phyloP scores from a whole-genome alignment of 2,888 invertebrate genomes.

The Lasioglossum zephyrum region DNA sequence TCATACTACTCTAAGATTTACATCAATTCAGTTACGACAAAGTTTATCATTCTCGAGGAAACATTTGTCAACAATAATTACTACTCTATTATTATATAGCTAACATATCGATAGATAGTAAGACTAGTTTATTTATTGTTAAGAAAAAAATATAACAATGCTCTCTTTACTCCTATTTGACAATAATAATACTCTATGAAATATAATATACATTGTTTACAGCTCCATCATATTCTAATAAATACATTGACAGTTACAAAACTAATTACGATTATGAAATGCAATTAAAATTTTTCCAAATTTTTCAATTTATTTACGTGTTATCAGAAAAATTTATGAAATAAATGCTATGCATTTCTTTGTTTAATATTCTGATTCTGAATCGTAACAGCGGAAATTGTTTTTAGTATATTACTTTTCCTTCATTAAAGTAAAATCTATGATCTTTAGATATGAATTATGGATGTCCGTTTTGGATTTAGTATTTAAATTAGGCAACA shows the following conservation, averaged over 20 bases:
- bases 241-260: constrained; percentile 37
- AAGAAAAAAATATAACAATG: constrained; percentile 25
- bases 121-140: constrained; percentile 48
- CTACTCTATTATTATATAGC: constrained; percentile 12
- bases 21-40: constrained; percentile 24
- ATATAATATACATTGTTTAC: constrained; percentile 44
- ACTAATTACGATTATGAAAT: constrained; percentile 4
- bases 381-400: background rate
- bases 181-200: constrained; percentile 53
- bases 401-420: background rate
- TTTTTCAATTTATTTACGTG: too few species aligned
- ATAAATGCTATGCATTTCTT: background rate
- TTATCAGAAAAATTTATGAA: background rate
- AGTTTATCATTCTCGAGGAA: constrained; percentile 27
- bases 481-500: background rate
- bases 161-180: constrained; percentile 58
- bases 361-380: background rate
- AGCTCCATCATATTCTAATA: constrained; percentile 37
- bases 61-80: constrained; percentile 24
- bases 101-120: constrained; percentile 62
- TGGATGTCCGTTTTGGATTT: background rate
- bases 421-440: constrained; percentile 3
- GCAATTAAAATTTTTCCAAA: background rate
- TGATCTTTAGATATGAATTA: background rate
- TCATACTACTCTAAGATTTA: constrained; percentile 33